phyloP scores from a whole-genome alignment of 2,113 vertebrate species.

The Marmota flaviventris region DNA sequence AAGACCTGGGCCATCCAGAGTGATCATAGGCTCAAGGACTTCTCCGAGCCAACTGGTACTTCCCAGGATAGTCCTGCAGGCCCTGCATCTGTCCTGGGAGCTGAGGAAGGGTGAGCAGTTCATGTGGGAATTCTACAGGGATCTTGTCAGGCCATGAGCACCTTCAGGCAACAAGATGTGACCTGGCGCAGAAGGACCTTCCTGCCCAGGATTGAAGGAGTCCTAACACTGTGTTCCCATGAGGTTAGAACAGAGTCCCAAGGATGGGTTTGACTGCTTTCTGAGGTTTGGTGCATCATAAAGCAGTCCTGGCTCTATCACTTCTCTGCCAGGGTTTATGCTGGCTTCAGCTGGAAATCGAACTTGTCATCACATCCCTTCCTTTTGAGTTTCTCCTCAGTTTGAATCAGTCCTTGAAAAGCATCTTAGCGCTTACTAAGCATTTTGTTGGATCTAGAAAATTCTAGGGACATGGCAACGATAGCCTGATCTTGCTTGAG shows the following conservation, averaged over 20 bases:
- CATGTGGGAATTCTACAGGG: background rate
- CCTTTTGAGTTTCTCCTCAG: slow-evolving; percentile 20
- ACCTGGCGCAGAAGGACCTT: background rate
- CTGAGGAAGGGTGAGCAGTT: background rate
- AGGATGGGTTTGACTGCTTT: background rate
- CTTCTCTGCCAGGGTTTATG: background rate
- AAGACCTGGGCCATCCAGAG: background rate
- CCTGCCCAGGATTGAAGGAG: background rate
- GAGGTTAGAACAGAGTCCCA: background rate
- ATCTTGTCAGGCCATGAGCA: background rate
- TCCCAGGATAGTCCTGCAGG: background rate
- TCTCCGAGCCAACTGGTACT: background rate
- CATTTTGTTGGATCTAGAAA: background rate
- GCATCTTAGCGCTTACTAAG: background rate
- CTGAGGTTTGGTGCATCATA: background rate
- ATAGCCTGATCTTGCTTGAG: background rate
- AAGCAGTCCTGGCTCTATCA: background rate
- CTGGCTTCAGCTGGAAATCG: background rate
- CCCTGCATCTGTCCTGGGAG: background rate
- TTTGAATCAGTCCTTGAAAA: background rate
- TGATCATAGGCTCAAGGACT: background rate
- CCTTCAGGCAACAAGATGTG: background rate
- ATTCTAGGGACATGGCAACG: background rate
- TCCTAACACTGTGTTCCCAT: background rate
- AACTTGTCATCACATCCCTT: background rate